A percentile compares a stretch with the other conserved stretches of the same genome.
Evolutionary conservation across 2,888 invertebrate genomes (phyloP).

Genomic region (Epistrophella euchroma): DNA sequence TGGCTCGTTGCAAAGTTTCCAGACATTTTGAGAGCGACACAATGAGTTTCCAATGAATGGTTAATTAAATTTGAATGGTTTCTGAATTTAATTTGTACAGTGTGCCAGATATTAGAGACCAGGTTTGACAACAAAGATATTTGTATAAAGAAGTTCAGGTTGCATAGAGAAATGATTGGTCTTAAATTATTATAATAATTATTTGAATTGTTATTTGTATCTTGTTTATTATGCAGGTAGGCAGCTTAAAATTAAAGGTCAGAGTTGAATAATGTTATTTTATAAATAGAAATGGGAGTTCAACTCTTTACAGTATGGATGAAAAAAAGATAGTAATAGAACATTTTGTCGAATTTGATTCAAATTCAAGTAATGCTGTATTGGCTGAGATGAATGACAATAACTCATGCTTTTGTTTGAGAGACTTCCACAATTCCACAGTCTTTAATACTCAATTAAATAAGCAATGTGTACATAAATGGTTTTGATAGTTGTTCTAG

Average conservation of each 20-base stretch:
- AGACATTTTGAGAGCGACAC: constrained; percentile 55
- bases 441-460: no score
- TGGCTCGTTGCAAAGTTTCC: constrained; percentile 44
- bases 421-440: no score
- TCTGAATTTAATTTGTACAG: constrained; percentile 39
- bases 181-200: constrained; percentile 14
- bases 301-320: neutral
- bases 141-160: constrained; percentile 13
- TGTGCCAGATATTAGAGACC: constrained; percentile 26
- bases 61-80: constrained; percentile 59
- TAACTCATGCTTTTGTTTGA: no score
- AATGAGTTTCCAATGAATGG: constrained; percentile 57
- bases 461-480: no score
- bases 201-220: constrained; percentile 12
- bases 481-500: no score
- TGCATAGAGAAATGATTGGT: constrained; percentile 15
- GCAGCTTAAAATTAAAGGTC: neutral
- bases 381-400: no score
- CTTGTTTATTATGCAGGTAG: constrained; percentile 21
- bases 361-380: no score
- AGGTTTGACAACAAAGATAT: neutral
- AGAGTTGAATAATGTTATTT: neutral
- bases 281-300: neutral
- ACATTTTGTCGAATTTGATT: no score
- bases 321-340: no score